A percentile compares a stretch with the other conserved stretches of the same genome.
These are phyloP conservation scores for Carcina quercana DNA, from an alignment of 2,888 invertebrate species.

Conservation along the genomic window DNA sequence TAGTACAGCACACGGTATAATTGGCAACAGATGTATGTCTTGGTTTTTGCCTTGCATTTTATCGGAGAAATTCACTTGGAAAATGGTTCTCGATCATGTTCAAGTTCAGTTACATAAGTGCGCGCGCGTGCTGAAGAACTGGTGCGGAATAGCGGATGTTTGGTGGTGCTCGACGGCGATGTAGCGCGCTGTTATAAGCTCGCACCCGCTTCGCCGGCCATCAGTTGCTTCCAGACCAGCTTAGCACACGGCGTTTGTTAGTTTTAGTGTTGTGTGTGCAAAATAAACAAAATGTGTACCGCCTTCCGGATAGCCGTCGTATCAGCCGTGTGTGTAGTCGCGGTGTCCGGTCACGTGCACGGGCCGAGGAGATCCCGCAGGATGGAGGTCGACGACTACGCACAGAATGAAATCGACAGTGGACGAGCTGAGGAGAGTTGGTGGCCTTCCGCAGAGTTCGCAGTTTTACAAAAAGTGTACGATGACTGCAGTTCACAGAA, in stretches of 20 bases:
- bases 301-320: slow-evolving; percentile 62
- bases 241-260: slow-evolving; percentile 55
- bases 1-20: slow-evolving; percentile 31
- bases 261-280: slow-evolving; percentile 59
- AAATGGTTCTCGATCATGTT: slow-evolving; percentile 72
- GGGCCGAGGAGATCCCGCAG: slow-evolving; percentile 60
- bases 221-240: slow-evolving; percentile 65
- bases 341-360: slow-evolving; percentile 56
- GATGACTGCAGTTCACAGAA: slow-evolving; percentile 77
- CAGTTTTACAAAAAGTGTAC: slow-evolving; percentile 75
- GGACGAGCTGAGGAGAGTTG: slow-evolving; percentile 66
- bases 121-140: slow-evolving; percentile 70
- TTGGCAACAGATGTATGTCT: slow-evolving; percentile 54
- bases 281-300: slow-evolving; percentile 53
- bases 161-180: slow-evolving; percentile 66
- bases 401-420: slow-evolving; percentile 66
- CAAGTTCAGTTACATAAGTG: slow-evolving; percentile 75
- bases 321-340: slow-evolving; percentile 56
- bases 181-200: slow-evolving; percentile 70
- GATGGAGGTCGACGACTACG: slow-evolving; percentile 55
- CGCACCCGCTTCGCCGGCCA: slow-evolving; percentile 52
- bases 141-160: slow-evolving; percentile 76
- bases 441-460: slow-evolving; percentile 75
- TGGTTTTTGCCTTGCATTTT: slow-evolving; percentile 69
- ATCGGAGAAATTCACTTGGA: slow-evolving; percentile 74